These are phyloP conservation scores for Scaptomyza hsui DNA, from an alignment of 1,140 invertebrate species.

Conservation along the genomic window DNA sequence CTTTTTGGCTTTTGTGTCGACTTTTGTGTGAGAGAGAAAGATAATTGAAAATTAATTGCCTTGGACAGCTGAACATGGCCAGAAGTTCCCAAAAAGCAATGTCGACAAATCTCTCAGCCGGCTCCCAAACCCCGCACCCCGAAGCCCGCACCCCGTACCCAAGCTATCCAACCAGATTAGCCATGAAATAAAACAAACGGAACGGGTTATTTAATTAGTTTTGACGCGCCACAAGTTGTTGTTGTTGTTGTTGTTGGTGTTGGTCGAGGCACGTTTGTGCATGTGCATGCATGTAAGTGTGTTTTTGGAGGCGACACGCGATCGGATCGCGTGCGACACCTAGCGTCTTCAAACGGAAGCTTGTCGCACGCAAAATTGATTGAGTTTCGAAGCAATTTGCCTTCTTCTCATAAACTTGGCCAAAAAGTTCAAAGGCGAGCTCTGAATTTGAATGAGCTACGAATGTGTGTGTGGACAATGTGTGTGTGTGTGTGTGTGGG, in stretches of 20 bases:
- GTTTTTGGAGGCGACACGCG: slow-evolving; percentile 39
- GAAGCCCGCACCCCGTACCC: not conserved
- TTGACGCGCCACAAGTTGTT: slow-evolving; percentile 70
- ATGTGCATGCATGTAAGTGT: slow-evolving; percentile 2
- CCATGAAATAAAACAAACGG: slow-evolving; percentile 6
- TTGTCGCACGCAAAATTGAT: slow-evolving; percentile 19
- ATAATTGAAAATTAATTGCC: slow-evolving; percentile 82
- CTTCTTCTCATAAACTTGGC: slow-evolving; percentile 39
- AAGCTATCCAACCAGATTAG: slow-evolving; percentile 3
- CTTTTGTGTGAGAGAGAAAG: slow-evolving; percentile 60
- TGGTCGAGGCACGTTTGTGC: slow-evolving; percentile 8
- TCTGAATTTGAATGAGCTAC: not conserved
- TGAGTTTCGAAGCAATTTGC: slow-evolving; percentile 28
- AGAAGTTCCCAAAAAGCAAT: not conserved
- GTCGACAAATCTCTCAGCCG: slow-evolving; percentile 7
- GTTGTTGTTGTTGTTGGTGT: no score
- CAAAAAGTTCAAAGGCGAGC: slow-evolving; percentile 22
- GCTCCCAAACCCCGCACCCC: not conserved
- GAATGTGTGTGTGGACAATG: slow-evolving; percentile 18
- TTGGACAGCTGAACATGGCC: slow-evolving; percentile 71
- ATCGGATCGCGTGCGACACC: slow-evolving; percentile 41
- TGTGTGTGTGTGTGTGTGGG: slow-evolving; percentile 8
- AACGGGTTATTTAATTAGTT: slow-evolving; percentile 81
- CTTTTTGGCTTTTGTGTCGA: slow-evolving; percentile 49
- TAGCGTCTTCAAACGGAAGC: slow-evolving; percentile 27